These are phyloP conservation scores for Prenolepis imparis DNA, from an alignment of 2,888 invertebrate species.

Conservation along the genomic window DNA sequence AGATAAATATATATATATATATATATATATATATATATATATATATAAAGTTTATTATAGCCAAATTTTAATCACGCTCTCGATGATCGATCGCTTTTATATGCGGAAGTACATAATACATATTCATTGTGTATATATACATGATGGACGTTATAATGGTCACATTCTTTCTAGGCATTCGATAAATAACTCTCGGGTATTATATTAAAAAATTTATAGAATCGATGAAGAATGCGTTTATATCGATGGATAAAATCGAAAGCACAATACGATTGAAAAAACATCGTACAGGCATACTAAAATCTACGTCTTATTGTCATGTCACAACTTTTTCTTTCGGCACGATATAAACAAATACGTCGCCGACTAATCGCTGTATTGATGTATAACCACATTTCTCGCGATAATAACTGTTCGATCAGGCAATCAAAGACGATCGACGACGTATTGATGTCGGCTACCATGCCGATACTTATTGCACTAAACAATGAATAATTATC, in stretches of 20 bases:
- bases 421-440: background rate
- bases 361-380: conserved; percentile 38
- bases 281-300: conserved; percentile 79
- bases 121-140: background rate
- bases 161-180: background rate
- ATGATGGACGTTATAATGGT: conserved; percentile 26
- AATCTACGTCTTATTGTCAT: conserved; percentile 85
- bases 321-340: conserved; percentile 83
- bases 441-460: conserved; percentile 9
- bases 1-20: too few relatives aligned
- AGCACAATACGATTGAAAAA: conserved; percentile 66
- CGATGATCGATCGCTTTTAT: conserved; percentile 2
- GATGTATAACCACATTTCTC: background rate
- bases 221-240: conserved; percentile 8
- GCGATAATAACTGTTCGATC: background rate
- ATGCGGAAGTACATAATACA: background rate
- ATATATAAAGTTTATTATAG: conserved; percentile 61
- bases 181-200: background rate
- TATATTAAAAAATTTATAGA: conserved; percentile 1
- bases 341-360: conserved; percentile 65
- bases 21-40: too few relatives aligned
- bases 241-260: conserved; percentile 48
- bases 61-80: conserved; percentile 63
- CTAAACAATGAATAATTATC: conserved; percentile 30
- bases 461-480: conserved; percentile 17